Evolutionary conservation across 2,888 invertebrate species (phyloP).

Genomic region (Loripinus fragilis): DNA sequence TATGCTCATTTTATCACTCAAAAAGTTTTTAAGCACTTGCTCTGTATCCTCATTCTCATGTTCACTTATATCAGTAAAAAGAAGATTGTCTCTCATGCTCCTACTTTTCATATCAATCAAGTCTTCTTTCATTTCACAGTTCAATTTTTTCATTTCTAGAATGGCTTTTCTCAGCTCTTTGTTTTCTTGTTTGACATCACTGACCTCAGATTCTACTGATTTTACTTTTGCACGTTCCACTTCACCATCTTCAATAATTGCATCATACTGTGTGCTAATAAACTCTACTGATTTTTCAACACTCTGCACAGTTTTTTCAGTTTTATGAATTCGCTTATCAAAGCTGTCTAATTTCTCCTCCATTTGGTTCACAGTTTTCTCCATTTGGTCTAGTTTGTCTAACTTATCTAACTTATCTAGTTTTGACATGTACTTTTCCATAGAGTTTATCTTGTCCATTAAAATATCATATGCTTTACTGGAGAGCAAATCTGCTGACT

Average conservation of each 20-base stretch:
- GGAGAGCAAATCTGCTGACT: no score
- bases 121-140: background rate
- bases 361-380: no score
- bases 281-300: background rate
- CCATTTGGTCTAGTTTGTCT: no score
- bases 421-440: no score
- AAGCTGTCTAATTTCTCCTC: background rate
- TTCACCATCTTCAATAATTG: background rate
- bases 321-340: background rate
- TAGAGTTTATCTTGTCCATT: no score
- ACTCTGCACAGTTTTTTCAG: background rate
- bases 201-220: background rate
- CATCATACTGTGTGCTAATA: background rate
- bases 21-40: background rate
- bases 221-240: background rate
- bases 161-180: background rate
- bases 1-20: background rate
- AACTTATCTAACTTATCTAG: no score
- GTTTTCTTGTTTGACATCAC: background rate
- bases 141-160: background rate
- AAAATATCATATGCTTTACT: no score
- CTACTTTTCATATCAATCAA: constrained; percentile 1
- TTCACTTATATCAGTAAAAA: background rate
- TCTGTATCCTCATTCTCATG: background rate
- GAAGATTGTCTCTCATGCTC: background rate